Percentiles rank a stretch among this genome's conserved stretches.
These are phyloP conservation scores for Hydrotaea cyrtoneurina DNA, from an alignment of 2,888 invertebrate genomes.

Conservation along the genomic window DNA sequence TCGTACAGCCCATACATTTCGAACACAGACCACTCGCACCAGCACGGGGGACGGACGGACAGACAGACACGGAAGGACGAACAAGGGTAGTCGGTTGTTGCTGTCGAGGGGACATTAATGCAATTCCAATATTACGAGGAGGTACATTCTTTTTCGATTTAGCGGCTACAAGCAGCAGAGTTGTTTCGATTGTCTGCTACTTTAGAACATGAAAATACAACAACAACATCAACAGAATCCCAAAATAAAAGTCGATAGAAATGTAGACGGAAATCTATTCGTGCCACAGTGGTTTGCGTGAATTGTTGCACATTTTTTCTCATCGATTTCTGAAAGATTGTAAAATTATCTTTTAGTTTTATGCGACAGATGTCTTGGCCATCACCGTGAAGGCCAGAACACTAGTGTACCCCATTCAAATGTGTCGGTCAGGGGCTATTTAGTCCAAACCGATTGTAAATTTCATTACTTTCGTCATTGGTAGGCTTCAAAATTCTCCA, in stretches of 20 bases:
- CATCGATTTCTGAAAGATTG: too few relatives aligned
- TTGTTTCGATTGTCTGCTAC: constrained; percentile 48
- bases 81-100: constrained; percentile 24
- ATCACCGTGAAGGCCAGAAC: too few relatives aligned
- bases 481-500: too few relatives aligned
- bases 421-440: too few relatives aligned
- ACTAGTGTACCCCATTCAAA: too few relatives aligned
- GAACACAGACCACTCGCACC: constrained; percentile 18
- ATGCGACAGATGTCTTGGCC: too few relatives aligned
- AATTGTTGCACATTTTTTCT: too few relatives aligned
- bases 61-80: constrained; percentile 42
- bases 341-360: too few relatives aligned
- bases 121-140: constrained; percentile 74
- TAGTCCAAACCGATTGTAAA: too few relatives aligned
- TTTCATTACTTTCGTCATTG: too few relatives aligned
- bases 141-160: constrained; percentile 78
- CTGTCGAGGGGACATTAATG: constrained; percentile 73
- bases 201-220: constrained; percentile 31
- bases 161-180: constrained; percentile 57
- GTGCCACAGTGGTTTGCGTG: not conserved
- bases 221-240: constrained; percentile 19
- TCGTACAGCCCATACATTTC: constrained; percentile 6
- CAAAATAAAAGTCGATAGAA: not conserved
- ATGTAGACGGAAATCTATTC: not conserved
- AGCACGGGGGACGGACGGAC: constrained; percentile 6